Percentiles rank a stretch among this genome's conserved stretches.
phyloP scores from a whole-genome alignment of 2,113 vertebrate genomes.

The Halcyon malimbica region DNA sequence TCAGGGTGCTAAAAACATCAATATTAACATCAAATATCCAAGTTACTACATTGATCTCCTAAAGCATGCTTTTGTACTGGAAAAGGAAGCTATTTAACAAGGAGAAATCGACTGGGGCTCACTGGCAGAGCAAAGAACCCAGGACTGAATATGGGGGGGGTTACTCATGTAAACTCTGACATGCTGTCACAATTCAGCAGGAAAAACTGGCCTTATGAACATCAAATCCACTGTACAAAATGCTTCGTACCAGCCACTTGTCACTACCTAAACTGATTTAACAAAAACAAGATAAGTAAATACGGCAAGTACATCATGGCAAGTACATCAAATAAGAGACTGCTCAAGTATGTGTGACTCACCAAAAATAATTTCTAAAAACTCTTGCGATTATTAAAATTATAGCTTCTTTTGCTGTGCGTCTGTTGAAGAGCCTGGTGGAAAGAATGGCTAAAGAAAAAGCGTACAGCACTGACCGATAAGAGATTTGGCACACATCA shows the following conservation, averaged over 20 bases:
- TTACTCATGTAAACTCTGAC: neutral
- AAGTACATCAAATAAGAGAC: constrained; percentile 62
- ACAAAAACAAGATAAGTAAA: no score
- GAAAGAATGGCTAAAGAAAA: constrained; percentile 46
- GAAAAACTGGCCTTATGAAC: neutral
- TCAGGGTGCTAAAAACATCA: neutral
- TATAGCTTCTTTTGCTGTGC: constrained; percentile 38
- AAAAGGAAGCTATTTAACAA: neutral
- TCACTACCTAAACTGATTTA: neutral
- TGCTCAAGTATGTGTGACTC: constrained; percentile 44
- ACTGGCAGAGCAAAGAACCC: neutral
- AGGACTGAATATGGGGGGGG: neutral
- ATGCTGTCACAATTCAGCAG: neutral
- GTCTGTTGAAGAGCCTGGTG: constrained; percentile 14
- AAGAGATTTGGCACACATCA: constrained; percentile 26
- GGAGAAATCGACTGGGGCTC: neutral
- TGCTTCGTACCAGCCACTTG: constrained; percentile 35
- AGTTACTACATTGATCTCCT: neutral
- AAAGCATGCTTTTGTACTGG: neutral
- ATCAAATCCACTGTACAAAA: constrained; percentile 20
- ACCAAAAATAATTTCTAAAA: constrained; percentile 49
- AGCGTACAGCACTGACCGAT: constrained; percentile 6
- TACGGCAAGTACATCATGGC: neutral
- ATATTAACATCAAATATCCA: neutral
- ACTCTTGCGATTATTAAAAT: constrained; percentile 41